These are phyloP conservation scores for Oscheius sp. DNA, from an alignment of 1,140 invertebrate genomes.

Conservation along the genomic window DNA sequence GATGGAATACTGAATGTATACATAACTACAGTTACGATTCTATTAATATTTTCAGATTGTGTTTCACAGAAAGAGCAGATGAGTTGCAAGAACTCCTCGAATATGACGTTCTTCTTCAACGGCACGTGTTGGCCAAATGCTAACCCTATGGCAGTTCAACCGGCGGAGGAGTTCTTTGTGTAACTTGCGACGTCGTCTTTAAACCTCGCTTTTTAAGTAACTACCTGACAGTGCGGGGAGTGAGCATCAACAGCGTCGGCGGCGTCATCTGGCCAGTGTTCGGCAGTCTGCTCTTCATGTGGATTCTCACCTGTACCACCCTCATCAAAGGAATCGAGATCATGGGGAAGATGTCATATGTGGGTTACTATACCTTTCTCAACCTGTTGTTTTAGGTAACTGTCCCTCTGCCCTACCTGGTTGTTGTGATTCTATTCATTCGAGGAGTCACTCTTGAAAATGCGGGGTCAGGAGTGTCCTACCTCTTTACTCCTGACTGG, in stretches of 20 bases:
- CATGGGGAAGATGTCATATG: slow-evolving; percentile 19
- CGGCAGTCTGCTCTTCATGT: slow-evolving; percentile 8
- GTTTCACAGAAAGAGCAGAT: not conserved
- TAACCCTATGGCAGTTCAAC: not conserved
- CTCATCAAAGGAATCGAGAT: slow-evolving; percentile 20
- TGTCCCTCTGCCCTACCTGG: slow-evolving; percentile 16
- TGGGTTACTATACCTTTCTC: too few species aligned
- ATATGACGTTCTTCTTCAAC: not conserved
- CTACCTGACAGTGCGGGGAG: not conserved
- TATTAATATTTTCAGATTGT: too few species aligned
- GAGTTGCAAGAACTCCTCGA: not conserved
- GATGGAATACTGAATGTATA: not conserved
- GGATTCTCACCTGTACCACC: slow-evolving; percentile 63
- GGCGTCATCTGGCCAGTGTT: slow-evolving; percentile 26
- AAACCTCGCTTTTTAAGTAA: not conserved
- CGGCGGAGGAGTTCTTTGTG: slow-evolving; percentile 6
- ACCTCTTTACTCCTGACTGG: slow-evolving; percentile 1
- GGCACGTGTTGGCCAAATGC: not conserved
- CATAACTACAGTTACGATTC: too few species aligned
- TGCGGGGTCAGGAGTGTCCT: slow-evolving; percentile 64
- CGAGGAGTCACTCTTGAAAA: slow-evolving; percentile 64
- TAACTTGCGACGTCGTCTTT: not conserved
- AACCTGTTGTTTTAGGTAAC: slow-evolving; percentile 22
- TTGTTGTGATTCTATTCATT: slow-evolving; percentile 58
- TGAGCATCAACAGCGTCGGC: slow-evolving; percentile 7